Conservation (phyloP, 30 jellyfish, hydroid and myxozoan genomes). For the Hydra vulgaris region DNA sequence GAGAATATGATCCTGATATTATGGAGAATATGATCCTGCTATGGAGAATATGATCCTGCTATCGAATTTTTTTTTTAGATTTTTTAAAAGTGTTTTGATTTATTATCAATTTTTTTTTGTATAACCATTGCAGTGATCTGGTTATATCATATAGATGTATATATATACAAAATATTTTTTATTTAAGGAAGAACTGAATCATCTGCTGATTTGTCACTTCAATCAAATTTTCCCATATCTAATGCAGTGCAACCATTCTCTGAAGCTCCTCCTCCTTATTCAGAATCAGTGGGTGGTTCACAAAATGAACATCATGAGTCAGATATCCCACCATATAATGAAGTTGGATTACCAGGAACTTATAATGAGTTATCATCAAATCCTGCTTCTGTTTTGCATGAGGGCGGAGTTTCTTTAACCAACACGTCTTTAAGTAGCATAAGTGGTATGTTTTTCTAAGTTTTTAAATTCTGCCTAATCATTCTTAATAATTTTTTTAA, state of each 20-base stretch:
- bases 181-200: neutral
- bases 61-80: too few species aligned
- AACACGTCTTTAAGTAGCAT: neutral
- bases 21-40: too few species aligned
- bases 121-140: too few species aligned
- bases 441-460: neutral
- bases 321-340: conserved; percentile 29
- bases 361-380: conserved; percentile 17
- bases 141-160: too few species aligned
- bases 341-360: neutral
- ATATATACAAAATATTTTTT: too few species aligned
- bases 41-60: too few species aligned
- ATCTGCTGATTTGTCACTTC: neutral
- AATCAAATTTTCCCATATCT: neutral
- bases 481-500: too few species aligned
- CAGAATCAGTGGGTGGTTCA: conserved; percentile 16
- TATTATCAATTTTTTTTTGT: too few species aligned
- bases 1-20: too few species aligned
- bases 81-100: too few species aligned
- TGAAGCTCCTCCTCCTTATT: conserved; percentile 36
- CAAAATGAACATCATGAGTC: conserved; percentile 4
- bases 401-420: neutral
- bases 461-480: too few species aligned
- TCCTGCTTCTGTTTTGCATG: neutral
- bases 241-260: neutral